phyloP scores from a whole-genome alignment of 2,888 invertebrate genomes.

The Steinernema hermaphroditum region DNA sequence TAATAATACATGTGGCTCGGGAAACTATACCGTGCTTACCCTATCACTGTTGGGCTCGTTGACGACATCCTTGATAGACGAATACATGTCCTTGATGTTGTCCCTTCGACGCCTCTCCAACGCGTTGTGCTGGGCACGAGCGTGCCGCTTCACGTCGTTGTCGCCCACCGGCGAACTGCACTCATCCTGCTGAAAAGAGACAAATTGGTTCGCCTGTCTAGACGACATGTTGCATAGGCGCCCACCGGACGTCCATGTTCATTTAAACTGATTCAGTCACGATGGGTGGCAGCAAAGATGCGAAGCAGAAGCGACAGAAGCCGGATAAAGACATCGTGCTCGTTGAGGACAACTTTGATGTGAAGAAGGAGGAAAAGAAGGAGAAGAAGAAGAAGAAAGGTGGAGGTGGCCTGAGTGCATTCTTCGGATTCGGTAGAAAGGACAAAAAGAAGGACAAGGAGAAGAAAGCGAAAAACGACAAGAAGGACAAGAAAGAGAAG shows the following conservation, averaged over 20 bases:
- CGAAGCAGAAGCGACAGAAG: neutral
- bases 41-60: conserved; percentile 56
- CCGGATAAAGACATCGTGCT: neutral
- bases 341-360: neutral
- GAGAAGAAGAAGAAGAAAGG: too few relatives aligned
- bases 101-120: conserved; percentile 61
- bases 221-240: neutral
- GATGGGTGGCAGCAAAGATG: neutral
- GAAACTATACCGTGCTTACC: too few relatives aligned
- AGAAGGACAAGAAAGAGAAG: too few relatives aligned
- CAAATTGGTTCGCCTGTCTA: neutral
- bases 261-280: neutral
- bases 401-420: too few relatives aligned
- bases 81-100: conserved; percentile 64
- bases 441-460: too few relatives aligned
- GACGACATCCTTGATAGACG: conserved; percentile 55
- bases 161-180: neutral
- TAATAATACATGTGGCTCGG: neutral
- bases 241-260: neutral
- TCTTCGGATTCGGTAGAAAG: too few relatives aligned
- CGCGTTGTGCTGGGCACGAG: conserved; percentile 64
- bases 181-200: conserved; percentile 15
- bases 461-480: too few relatives aligned
- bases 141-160: conserved; percentile 47
- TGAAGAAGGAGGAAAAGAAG: too few relatives aligned